Evolutionary conservation across 2,888 invertebrate genomes (phyloP), one percentile per base, ranked within the genome.

Genomic region (Blastobasis adustella): DNA sequence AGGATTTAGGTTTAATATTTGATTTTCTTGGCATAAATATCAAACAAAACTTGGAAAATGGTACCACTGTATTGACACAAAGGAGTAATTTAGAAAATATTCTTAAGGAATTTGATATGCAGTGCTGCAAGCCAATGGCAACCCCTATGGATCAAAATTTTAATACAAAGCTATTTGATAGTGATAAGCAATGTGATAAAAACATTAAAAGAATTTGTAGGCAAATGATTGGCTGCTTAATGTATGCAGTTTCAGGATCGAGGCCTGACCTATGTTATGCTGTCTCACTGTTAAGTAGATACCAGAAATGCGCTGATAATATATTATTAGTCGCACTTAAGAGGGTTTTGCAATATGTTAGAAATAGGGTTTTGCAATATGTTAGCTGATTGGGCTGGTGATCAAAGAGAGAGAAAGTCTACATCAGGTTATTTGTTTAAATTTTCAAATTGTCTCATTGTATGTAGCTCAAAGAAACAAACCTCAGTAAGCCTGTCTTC

Each of bases 221-320:
- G 43, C 37, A 53, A 42, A 54, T 60, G 6, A 60, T 60, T 36
- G 62, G 60, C 5, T 50, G 54, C 47, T 46, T 60, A 6, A 46
- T 53, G 46, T 62, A 62, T 56, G 60, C 59, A 23, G 59, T 48
- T 10, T 54, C 49, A 45, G 60, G 60, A 3, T 58, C 60, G 41
- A 56, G 62, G 45, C 59, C 59, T n/a, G 58, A 59, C 43, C 6
- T 59, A 8, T 58, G 59, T 55, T 10, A 51, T 39, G 50, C 53
- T 10, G 52, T 56, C 8, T 50, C 50, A 41, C 48, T 56, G 6
- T 50, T 56, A 23, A 23, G 23, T 23, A 23, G 23, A 23, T 23
- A 23, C 23, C 23, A 23, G 23, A 23, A 23, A 23, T 23, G 23
- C 23, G 23, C 23, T 23, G 23, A 23, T 23, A 23, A 23, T 23